Percentiles rank a stretch among this genome's conserved stretches.
Conservation (phyloP, 2,113 vertebrate genomes). For the Propithecus coquereli region DNA sequence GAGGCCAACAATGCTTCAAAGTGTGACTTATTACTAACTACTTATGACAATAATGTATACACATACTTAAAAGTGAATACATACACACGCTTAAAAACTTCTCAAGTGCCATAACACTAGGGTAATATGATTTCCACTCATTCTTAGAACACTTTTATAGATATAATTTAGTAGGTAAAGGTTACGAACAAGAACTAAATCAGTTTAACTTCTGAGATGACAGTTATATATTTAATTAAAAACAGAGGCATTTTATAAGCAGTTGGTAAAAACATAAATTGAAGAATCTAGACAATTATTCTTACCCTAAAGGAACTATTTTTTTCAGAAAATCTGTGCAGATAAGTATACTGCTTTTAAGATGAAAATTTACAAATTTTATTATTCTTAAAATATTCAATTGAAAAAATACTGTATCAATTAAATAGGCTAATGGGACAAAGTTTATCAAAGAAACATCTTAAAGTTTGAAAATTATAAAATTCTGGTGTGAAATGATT, state of each 20-base stretch:
- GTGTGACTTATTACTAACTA: neutral
- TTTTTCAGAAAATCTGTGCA: neutral
- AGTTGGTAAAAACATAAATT: neutral
- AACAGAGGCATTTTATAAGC: neutral
- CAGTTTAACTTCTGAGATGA: neutral
- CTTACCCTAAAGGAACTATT: neutral
- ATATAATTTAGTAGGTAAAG: neutral
- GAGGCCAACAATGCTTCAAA: neutral
- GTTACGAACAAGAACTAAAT: neutral
- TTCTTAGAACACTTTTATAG: neutral
- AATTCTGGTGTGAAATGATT: neutral
- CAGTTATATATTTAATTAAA: neutral
- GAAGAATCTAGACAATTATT: neutral
- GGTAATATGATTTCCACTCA: neutral
- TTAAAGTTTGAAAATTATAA: neutral
- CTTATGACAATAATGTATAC: neutral
- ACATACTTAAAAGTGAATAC: neutral
- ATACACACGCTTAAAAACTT: neutral
- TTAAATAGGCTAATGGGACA: neutral
- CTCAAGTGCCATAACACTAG: neutral
- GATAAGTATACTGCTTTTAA: neutral
- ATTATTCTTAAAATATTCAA: neutral
- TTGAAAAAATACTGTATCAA: neutral
- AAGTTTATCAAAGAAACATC: neutral
- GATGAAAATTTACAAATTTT: neutral